A percentile compares a stretch with the other conserved stretches of the same genome.
These are phyloP conservation scores for Muntiacus reevesi DNA, from an alignment of 2,113 vertebrate genomes.

Conservation along the genomic window DNA sequence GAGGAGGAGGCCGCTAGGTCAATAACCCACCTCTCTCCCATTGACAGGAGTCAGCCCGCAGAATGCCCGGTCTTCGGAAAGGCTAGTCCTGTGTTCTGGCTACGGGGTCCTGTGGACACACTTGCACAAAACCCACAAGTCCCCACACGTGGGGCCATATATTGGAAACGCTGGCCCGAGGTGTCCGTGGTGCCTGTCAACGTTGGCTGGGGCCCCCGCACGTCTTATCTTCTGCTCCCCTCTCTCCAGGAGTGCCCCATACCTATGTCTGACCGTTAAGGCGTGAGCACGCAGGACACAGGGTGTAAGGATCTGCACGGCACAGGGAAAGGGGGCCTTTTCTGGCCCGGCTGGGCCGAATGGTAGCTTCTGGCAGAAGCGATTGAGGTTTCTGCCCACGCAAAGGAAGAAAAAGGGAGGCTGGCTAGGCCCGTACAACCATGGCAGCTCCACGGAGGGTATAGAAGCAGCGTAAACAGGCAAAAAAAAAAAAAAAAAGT, in stretches of 20 bases:
- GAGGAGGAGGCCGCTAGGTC: constrained; percentile 60
- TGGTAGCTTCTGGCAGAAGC: rapidly evolving
- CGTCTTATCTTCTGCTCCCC: too few species aligned
- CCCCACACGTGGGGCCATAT: neutral
- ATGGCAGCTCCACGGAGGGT: neutral
- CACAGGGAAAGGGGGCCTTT: neutral
- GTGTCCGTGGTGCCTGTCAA: neutral
- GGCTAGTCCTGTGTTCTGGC: neutral
- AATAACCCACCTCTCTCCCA: constrained; percentile 39
- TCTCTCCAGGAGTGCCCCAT: neutral
- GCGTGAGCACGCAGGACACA: neutral
- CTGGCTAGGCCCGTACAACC: neutral
- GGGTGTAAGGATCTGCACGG: neutral
- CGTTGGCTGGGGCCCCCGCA: too few species aligned
- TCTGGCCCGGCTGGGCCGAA: neutral
- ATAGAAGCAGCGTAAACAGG: neutral
- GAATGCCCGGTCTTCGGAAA: neutral
- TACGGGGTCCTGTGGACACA: neutral
- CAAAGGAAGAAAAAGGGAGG: neutral
- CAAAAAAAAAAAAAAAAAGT: neutral
- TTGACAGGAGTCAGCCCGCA: constrained; percentile 38
- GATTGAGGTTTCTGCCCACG: neutral
- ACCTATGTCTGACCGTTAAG: neutral
- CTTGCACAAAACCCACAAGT: neutral
- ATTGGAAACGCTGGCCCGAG: neutral